These are phyloP conservation scores for Andrena bicolor DNA, from an alignment of 2,888 invertebrate species.

Conservation along the genomic window DNA sequence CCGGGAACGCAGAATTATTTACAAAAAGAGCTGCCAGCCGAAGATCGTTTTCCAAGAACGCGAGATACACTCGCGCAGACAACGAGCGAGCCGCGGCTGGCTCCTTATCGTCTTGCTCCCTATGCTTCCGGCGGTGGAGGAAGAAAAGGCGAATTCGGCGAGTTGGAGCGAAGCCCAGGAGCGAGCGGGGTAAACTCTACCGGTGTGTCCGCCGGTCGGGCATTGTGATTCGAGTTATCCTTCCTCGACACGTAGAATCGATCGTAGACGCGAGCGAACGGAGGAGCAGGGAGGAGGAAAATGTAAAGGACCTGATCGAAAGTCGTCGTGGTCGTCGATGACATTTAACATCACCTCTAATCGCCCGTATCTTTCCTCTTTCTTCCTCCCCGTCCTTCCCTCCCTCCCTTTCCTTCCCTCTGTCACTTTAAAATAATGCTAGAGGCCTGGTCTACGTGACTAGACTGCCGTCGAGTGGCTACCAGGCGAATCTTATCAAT, in stretches of 20 bases:
- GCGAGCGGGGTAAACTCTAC: background rate
- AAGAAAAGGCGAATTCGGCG: background rate
- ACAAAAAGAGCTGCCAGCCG: background rate
- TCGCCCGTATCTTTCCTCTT: conserved; percentile 45
- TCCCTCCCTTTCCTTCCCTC: no score
- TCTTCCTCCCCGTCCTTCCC: no score
- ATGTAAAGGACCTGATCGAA: conserved; percentile 55
- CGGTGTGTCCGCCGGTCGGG: background rate
- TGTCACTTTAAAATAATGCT: conserved; percentile 53
- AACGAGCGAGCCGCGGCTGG: background rate
- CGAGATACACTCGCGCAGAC: background rate
- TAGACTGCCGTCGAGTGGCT: conserved; percentile 17
- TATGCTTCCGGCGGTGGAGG: background rate
- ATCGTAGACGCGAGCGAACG: background rate
- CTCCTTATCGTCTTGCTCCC: background rate
- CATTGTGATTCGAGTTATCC: background rate
- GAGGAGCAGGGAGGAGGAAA: conserved; percentile 29
- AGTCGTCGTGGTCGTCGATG: conserved; percentile 39
- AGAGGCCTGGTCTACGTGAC: conserved; percentile 52
- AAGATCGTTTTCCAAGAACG: background rate
- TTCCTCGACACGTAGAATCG: conserved; percentile 37
- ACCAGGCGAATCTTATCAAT: conserved; percentile 52
- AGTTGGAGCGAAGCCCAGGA: background rate
- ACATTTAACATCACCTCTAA: conserved; percentile 16
- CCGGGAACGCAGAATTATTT: background rate